Evolutionary conservation across 2,888 invertebrate genomes (phyloP).

Genomic region (Aspidapion aeneum): DNA sequence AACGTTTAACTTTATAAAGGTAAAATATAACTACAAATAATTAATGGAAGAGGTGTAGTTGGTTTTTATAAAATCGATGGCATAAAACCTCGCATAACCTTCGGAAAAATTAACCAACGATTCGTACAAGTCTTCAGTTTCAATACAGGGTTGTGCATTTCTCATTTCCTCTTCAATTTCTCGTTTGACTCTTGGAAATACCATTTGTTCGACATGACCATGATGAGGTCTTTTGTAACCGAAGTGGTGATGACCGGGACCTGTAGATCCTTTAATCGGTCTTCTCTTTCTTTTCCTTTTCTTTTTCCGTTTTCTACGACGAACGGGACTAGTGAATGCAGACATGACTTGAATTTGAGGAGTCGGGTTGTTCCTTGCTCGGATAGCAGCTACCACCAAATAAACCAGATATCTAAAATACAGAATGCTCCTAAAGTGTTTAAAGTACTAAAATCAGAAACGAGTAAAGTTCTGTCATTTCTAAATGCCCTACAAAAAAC

Average conservation of each 20-base stretch:
- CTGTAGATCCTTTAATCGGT: conserved; percentile 10
- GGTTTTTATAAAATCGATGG: conserved; percentile 36
- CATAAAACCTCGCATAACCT: conserved; percentile 52
- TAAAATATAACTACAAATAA: neutral
- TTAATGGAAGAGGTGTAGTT: neutral
- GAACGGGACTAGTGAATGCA: conserved; percentile 22
- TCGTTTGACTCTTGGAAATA: conserved; percentile 24
- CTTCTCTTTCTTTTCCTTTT: conserved; percentile 22
- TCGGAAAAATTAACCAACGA: conserved; percentile 55
- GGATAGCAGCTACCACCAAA: conserved; percentile 71
- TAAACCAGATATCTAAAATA: conserved; percentile 64
- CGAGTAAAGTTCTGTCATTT: too few species aligned
- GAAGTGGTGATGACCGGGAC: conserved; percentile 1
- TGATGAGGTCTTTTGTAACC: conserved; percentile 19
- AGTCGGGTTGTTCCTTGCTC: conserved; percentile 51
- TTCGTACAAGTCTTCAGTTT: conserved; percentile 52
- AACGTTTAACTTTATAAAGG: too few species aligned
- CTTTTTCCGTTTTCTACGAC: conserved; percentile 27
- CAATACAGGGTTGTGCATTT: conserved; percentile 24
- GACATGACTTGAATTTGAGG: conserved; percentile 38
- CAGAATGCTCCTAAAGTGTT: too few species aligned
- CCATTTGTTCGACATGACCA: conserved; percentile 21
- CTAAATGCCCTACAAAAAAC: too few species aligned
- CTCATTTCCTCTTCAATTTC: conserved; percentile 31
- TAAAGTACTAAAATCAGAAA: too few species aligned